These are phyloP conservation scores for Baryphthengus martii DNA, from an alignment of 2,113 vertebrate genomes.

Conservation along the genomic window DNA sequence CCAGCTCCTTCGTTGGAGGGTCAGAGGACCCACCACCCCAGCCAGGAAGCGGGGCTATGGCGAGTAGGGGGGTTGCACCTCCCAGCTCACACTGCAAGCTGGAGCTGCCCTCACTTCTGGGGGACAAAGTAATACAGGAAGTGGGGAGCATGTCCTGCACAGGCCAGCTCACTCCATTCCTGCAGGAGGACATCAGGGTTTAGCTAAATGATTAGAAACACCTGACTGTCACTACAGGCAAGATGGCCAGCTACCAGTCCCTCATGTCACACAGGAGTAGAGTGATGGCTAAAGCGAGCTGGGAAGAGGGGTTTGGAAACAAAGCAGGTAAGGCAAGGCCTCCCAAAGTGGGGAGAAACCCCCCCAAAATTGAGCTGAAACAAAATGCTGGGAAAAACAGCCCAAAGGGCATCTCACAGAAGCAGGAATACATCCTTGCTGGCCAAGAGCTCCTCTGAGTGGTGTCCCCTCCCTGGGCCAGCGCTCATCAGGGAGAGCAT, in stretches of 20 bases:
- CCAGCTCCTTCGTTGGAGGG: background rate
- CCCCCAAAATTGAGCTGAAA: background rate
- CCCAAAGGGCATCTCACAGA: background rate
- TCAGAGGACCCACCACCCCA: background rate
- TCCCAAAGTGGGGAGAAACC: background rate
- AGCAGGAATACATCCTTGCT: background rate
- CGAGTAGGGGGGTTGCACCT: no score
- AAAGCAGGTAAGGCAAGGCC: background rate
- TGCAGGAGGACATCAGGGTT: background rate
- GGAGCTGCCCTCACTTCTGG: background rate
- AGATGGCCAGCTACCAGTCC: background rate
- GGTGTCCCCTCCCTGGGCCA: background rate
- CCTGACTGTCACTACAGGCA: background rate
- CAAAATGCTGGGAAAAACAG: background rate
- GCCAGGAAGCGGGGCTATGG: background rate
- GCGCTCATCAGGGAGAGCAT: background rate
- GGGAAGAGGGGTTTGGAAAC: background rate
- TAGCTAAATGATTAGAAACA: background rate
- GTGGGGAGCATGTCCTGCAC: background rate
- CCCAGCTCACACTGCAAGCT: background rate
- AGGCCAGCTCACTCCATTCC: background rate
- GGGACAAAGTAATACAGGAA: background rate
- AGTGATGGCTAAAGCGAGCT: background rate
- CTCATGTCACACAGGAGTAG: background rate
- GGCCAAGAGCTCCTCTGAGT: background rate